Conservation (phyloP, 2,113 vertebrate species). For the Petrocephalus microphthalmus region DNA sequence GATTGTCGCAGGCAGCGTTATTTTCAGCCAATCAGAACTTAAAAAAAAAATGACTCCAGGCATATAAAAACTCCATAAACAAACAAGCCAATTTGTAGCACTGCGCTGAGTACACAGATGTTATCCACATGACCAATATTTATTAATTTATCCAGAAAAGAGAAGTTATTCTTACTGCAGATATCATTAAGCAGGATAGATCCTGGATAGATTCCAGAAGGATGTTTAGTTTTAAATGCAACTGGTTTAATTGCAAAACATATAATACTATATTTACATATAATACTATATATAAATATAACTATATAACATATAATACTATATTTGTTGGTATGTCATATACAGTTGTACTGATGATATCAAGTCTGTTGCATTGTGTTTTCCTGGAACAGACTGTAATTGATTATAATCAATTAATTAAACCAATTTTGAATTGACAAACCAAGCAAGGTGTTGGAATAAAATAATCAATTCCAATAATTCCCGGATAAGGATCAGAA, state of each 20-base stretch:
- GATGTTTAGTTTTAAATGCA: not conserved
- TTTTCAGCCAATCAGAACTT: slow-evolving; percentile 59
- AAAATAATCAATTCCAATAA: not conserved
- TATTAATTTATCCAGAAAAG: not conserved
- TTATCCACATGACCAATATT: not conserved
- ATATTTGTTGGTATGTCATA: not conserved
- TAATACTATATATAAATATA: too few species aligned
- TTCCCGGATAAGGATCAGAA: not conserved
- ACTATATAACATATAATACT: not conserved
- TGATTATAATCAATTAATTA: not conserved
- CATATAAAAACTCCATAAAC: slow-evolving; percentile 44
- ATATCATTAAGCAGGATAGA: not conserved
- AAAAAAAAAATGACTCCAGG: slow-evolving; percentile 54
- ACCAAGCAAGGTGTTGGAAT: not conserved
- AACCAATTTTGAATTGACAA: not conserved
- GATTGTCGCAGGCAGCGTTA: slow-evolving; percentile 61
- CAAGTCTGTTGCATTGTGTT: not conserved
- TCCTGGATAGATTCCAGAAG: not conserved
- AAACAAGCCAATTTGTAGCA: slow-evolving; percentile 52
- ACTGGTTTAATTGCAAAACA: not conserved
- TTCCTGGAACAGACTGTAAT: not conserved
- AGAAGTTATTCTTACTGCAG: not conserved
- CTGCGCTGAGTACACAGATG: slow-evolving; percentile 9
- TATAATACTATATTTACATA: not conserved
- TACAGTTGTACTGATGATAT: not conserved